Evolutionary conservation across 92 coral and sea anemone species (phyloP).

Genomic region (Phenganax marumi): DNA sequence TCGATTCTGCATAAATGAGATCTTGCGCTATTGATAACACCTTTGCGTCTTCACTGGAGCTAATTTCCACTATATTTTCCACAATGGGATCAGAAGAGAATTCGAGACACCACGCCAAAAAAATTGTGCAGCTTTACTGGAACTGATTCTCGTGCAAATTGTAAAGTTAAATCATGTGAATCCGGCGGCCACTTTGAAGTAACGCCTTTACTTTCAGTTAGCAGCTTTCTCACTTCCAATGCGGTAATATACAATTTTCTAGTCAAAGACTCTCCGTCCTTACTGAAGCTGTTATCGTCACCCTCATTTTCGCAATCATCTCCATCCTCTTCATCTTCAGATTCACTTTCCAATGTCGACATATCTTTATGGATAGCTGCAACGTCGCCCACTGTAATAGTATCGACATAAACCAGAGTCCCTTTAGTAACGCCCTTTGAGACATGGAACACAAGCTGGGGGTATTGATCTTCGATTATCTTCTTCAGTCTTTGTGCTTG

Average conservation of each 20-base stretch:
- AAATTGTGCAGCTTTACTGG: too few species aligned
- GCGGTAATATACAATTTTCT: too few species aligned
- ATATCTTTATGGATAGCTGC: too few species aligned
- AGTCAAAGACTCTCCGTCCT: not conserved
- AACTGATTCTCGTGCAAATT: not conserved
- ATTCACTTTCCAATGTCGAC: too few species aligned
- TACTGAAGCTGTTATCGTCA: too few species aligned
- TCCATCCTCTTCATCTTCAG: too few species aligned
- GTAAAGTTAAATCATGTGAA: not conserved
- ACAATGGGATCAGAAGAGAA: not conserved
- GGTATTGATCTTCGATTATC: slow-evolving; percentile 2
- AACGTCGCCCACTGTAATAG: too few species aligned
- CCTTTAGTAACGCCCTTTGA: slow-evolving; percentile 2
- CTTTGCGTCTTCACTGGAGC: not conserved
- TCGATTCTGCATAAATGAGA: not conserved
- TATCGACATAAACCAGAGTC: too few species aligned
- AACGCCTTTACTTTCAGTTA: slow-evolving; percentile 16
- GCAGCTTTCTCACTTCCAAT: slow-evolving; percentile 10
- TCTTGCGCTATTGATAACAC: too few species aligned
- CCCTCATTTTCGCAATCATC: not conserved
- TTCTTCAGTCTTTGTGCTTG: too few species aligned
- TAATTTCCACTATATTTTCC: not conserved
- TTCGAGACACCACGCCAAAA: not conserved
- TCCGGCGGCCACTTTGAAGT: too few species aligned
- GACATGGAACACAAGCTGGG: not conserved